Conservation (phyloP, 1,140 invertebrate species). For the Glossosoma conforme region DNA sequence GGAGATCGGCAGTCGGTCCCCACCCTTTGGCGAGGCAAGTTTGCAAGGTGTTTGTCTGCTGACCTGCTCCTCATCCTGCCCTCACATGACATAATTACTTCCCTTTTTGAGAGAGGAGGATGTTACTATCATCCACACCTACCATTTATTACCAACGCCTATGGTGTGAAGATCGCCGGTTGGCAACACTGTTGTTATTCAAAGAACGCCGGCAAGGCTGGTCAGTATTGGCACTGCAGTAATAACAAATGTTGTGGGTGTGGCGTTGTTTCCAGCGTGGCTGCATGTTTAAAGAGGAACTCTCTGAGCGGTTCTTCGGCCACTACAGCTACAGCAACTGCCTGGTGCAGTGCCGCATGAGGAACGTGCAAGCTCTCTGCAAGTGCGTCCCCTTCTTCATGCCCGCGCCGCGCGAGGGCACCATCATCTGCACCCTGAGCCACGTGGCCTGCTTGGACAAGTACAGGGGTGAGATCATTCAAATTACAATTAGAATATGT, state of each 20-base stretch:
- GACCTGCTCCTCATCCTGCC: no score
- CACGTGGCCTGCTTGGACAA: constrained; percentile 48
- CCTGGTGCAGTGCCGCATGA: constrained; percentile 51
- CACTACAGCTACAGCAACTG: constrained; percentile 56
- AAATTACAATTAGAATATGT: not conserved
- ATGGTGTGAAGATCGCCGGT: no score
- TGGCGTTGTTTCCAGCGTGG: constrained; percentile 42
- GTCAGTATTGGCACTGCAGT: not conserved
- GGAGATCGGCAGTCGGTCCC: no score
- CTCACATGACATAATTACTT: no score
- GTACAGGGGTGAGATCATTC: constrained; percentile 40
- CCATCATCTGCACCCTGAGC: constrained; percentile 38
- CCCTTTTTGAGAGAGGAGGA: no score
- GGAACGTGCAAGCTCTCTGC: constrained; percentile 46
- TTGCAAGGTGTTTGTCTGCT: no score
- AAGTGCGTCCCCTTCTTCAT: constrained; percentile 51
- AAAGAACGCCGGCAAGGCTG: not conserved
- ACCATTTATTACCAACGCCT: no score
- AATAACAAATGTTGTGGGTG: no score
- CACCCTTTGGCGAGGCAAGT: no score
- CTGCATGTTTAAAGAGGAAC: constrained; percentile 52
- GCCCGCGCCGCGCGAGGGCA: constrained; percentile 11
- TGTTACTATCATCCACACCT: no score
- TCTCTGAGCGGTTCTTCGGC: constrained; percentile 32
- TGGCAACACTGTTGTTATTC: no score